These are phyloP conservation scores for Stegana nigrithorax DNA, from an alignment of 2,888 invertebrate genomes.

Conservation along the genomic window DNA sequence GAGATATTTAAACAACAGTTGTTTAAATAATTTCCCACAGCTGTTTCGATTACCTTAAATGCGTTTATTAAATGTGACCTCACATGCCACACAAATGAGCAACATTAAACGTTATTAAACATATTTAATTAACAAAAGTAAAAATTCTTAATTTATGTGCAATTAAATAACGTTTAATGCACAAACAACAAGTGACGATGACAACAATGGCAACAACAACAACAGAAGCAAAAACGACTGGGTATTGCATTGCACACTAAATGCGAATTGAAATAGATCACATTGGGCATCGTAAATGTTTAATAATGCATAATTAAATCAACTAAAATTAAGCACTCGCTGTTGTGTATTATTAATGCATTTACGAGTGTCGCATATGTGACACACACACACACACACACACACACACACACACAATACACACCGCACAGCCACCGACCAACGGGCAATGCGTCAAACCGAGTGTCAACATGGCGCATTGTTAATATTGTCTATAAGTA, in stretches of 20 bases:
- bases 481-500: too few relatives aligned
- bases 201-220: neutral
- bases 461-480: neutral
- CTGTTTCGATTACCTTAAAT: neutral
- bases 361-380: slow-evolving; percentile 19
- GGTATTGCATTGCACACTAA: neutral
- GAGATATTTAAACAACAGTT: too few relatives aligned
- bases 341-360: slow-evolving; percentile 6
- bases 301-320: slow-evolving; percentile 16
- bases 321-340: slow-evolving; percentile 9
- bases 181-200: neutral
- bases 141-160: slow-evolving; percentile 25
- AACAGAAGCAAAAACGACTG: neutral
- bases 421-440: too few relatives aligned
- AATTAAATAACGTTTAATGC: slow-evolving; percentile 15
- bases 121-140: slow-evolving; percentile 18
- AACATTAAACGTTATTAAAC: neutral
- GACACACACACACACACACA: neutral
- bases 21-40: too few relatives aligned
- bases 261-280: slow-evolving; percentile 2
- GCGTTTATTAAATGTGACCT: neutral
- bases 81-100: too few relatives aligned
- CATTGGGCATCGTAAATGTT: slow-evolving; percentile 4
- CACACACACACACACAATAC: neutral
- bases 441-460: too few relatives aligned